Evolutionary conservation across 2,113 vertebrate species (phyloP).

Genomic region (Miniopterus natalensis): DNA sequence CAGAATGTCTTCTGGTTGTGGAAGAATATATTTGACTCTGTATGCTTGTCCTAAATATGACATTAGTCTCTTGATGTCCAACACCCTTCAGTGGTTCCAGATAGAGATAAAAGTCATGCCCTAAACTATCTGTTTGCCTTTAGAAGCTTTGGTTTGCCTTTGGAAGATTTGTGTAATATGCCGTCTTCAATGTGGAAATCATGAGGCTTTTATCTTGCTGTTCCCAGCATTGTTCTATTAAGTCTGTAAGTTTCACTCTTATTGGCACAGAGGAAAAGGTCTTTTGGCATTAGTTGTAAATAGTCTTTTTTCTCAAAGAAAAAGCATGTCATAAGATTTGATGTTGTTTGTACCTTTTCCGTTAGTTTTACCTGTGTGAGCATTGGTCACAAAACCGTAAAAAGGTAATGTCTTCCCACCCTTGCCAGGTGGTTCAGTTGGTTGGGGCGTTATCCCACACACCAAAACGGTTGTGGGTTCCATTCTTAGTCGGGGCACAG

Average conservation of each 20-base stretch:
- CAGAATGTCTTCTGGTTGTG: neutral
- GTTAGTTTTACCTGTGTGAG: constrained; percentile 8
- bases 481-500: neutral
- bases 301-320: constrained; percentile 3
- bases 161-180: neutral
- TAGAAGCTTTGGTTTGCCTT: neutral
- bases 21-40: neutral
- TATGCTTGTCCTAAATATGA: neutral
- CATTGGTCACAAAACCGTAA: neutral
- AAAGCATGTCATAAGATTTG: neutral
- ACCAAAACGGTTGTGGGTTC: neutral
- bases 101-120: neutral
- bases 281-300: neutral
- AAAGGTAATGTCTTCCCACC: constrained; percentile 17
- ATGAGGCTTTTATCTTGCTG: neutral
- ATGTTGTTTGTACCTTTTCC: constrained; percentile 10
- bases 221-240: neutral
- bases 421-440: neutral
- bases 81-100: neutral
- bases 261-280: neutral
- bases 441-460: neutral
- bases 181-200: neutral
- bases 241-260: neutral
- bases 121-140: neutral
- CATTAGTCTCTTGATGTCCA: neutral